Evolutionary conservation across 2,888 invertebrate species (phyloP).

Genomic region (Neoascia interrupta): DNA sequence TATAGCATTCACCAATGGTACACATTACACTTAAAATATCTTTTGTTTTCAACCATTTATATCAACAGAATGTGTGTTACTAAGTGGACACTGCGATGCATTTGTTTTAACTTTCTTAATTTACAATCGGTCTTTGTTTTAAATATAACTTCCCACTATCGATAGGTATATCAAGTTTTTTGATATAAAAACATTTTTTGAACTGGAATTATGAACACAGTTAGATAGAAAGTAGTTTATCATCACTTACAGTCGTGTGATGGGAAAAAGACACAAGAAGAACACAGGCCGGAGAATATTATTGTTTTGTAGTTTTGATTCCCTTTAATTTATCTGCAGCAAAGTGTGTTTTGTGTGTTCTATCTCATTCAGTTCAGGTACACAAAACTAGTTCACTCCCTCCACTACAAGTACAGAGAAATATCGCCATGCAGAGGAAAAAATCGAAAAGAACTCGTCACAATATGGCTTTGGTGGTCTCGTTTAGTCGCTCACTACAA

Average conservation of each 20-base stretch:
- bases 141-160: constrained; percentile 28
- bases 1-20: constrained; percentile 44
- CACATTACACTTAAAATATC: constrained; percentile 6
- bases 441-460: constrained; percentile 17
- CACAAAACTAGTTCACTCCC: constrained; percentile 1
- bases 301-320: constrained; percentile 62
- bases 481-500: constrained; percentile 53
- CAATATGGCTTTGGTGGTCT: neutral
- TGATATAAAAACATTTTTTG: neutral
- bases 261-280: constrained; percentile 21
- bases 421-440: constrained; percentile 59
- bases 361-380: constrained; percentile 10
- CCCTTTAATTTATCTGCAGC: constrained; percentile 65
- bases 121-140: constrained; percentile 8
- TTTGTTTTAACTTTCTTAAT: neutral
- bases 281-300: constrained; percentile 43
- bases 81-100: constrained; percentile 42
- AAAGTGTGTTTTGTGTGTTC: constrained; percentile 31
- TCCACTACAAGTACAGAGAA: constrained; percentile 40
- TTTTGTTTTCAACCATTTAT: neutral
- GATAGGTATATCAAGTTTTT: neutral
- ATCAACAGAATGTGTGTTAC: neutral
- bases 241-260: constrained; percentile 47
- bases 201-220: constrained; percentile 27
- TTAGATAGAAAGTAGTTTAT: constrained; percentile 29